Evolutionary conservation across 1,140 invertebrate species (phyloP).

Genomic region (Drosophila kanapiae): DNA sequence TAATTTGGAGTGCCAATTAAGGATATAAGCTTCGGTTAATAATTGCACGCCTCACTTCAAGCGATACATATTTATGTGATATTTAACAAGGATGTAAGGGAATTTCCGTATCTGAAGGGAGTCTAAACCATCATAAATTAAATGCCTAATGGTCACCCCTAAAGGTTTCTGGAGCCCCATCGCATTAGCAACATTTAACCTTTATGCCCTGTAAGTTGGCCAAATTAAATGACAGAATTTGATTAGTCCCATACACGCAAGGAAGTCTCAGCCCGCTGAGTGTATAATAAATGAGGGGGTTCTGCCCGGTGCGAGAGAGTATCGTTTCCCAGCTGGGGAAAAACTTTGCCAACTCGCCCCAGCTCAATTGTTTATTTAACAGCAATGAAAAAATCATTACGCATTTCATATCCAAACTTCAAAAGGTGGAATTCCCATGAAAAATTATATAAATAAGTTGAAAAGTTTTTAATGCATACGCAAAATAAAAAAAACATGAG

Average conservation of each 20-base stretch:
- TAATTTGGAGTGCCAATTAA: not conserved
- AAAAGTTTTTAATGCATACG: slow-evolving; percentile 67
- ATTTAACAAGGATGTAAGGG: slow-evolving; percentile 8
- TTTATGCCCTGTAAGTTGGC: slow-evolving; percentile 53
- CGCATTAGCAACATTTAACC: slow-evolving; percentile 67
- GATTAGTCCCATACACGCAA: slow-evolving; percentile 71
- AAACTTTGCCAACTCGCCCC: slow-evolving; percentile 51
- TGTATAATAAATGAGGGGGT: slow-evolving; percentile 35
- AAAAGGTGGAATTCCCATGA: slow-evolving; percentile 72
- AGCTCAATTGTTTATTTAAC: slow-evolving; percentile 76
- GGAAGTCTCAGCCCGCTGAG: slow-evolving; percentile 8
- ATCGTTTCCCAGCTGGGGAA: slow-evolving; percentile 37
- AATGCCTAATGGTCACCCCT: slow-evolving; percentile 46
- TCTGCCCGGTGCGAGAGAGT: slow-evolving; percentile 1
- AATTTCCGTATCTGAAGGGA: slow-evolving; percentile 1
- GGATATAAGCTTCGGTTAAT: not conserved
- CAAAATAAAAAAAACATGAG: slow-evolving; percentile 41
- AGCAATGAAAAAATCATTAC: slow-evolving; percentile 81
- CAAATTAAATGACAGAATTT: slow-evolving; percentile 72
- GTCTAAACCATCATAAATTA: slow-evolving; percentile 16
- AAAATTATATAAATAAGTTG: slow-evolving; percentile 63
- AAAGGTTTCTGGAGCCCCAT: slow-evolving; percentile 3
- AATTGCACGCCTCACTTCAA: not conserved
- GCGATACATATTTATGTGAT: slow-evolving; percentile 4
- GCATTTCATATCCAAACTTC: slow-evolving; percentile 70